Evolutionary conservation across 2,888 invertebrate genomes (phyloP).

Genomic region (Andrena marginata): DNA sequence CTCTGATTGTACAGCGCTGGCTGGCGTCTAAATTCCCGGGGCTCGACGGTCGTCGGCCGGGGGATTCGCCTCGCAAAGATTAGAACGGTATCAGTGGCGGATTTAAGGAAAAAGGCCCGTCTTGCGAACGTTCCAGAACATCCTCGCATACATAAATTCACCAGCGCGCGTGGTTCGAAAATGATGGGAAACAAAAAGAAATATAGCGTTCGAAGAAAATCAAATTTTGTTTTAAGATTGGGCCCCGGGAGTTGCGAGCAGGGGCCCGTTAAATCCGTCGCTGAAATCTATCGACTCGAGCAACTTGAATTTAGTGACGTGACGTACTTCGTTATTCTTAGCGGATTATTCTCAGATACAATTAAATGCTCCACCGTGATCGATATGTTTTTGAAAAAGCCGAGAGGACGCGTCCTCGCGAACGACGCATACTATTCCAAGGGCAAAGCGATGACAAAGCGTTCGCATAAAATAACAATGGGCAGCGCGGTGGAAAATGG

Average conservation of each 20-base stretch:
- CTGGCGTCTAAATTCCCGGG: not conserved
- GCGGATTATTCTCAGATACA: not conserved
- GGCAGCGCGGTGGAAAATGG: not conserved
- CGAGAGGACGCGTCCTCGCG: not conserved
- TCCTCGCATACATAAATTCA: too few species aligned
- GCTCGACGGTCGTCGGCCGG: not conserved
- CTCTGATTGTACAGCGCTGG: slow-evolving; percentile 1
- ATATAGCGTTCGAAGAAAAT: too few species aligned
- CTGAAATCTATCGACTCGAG: too few species aligned
- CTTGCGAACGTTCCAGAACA: too few species aligned
- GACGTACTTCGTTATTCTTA: not conserved
- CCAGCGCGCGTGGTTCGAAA: too few species aligned
- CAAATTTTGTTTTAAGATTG: too few species aligned
- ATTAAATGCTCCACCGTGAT: not conserved
- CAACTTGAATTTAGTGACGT: not conserved
- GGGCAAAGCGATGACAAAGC: slow-evolving; percentile 5
- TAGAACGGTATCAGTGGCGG: not conserved
- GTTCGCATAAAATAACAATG: slow-evolving; percentile 20
- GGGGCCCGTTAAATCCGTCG: too few species aligned
- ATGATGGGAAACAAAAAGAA: too few species aligned
- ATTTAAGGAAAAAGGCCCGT: too few species aligned
- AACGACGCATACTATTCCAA: slow-evolving; percentile 10
- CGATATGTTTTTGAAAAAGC: slow-evolving; percentile 10
- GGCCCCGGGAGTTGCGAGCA: too few species aligned
- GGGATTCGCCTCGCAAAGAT: not conserved